Base-by-base conservation (phyloP, 2,113 vertebrate genomes). In the Gavia stellata region DNA sequence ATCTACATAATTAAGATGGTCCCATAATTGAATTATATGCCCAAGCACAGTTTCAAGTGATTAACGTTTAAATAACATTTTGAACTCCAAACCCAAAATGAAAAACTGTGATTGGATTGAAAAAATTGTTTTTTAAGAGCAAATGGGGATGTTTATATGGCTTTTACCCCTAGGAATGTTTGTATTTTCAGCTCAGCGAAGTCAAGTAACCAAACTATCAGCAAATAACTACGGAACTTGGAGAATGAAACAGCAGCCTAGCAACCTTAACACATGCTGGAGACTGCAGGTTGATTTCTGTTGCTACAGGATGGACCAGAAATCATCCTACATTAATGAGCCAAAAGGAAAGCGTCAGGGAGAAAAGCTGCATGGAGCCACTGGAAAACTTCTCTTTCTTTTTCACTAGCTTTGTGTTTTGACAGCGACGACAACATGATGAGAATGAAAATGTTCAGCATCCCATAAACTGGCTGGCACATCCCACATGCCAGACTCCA, bases 51-150 rank as follows among this genome's bases (percentile, higher is more conserved):
- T 92, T 96, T 97, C 95, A 96, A 97, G 92, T 93, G 94, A 96
- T 97, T 97, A 96, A 93, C 88, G 96, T 95, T 95, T 93, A 96
- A 97, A 95, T 88, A 96, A 95, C 92, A 86, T 91, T 94, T 92
- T 94, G 88, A 97, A 96, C 86, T 97, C 63, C 59, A 80, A 91
- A 90, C 33, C 38, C 65, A 84, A 89, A 97, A 97, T 56, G 45
- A n/a, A n/a, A n/a, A n/a, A n/a, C n/a, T n/a, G n/a, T n/a, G n/a
- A n/a, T n/a, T n/a, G n/a, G n/a, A 90, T n/a, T 56, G 88, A 84
- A 96, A 96, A 97, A 94, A 79, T 17, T 71, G 65, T 1, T 80
- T 72, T 87, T 86, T 75, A 91, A 88, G 81, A 93, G 85, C 58
- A 88, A 97, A 89, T 18, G 40, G 77, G 86, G 67, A 91, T 66